A percentile compares a stretch with the other conserved stretches of the same genome.
These are phyloP conservation scores for Anodontia alba DNA, from an alignment of 2,888 invertebrate genomes.

Conservation along the genomic window DNA sequence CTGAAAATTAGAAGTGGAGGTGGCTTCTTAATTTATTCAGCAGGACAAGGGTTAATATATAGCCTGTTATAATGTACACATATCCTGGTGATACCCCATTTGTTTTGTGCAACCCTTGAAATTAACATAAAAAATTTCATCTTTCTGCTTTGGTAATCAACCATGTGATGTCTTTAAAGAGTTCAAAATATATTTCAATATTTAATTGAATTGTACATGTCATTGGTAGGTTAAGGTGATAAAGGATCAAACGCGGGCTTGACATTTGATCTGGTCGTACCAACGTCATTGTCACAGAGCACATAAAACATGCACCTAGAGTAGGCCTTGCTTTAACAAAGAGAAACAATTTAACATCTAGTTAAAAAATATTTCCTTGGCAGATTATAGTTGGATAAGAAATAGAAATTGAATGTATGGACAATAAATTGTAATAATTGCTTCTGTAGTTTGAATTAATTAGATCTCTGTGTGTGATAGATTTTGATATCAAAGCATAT, in stretches of 20 bases:
- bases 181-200: not conserved
- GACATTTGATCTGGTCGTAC: not conserved
- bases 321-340: not conserved
- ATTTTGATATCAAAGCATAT: conserved; percentile 3
- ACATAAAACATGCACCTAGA: conserved; percentile 5
- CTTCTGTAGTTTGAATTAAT: not conserved
- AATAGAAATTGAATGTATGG: conserved; percentile 1
- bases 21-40: no score
- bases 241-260: not conserved
- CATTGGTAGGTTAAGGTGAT: not conserved
- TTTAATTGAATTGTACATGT: not conserved
- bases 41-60: no score
- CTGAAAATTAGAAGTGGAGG: no score
- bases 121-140: no score
- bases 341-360: conserved; percentile 5
- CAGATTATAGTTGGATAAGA: conserved; percentile 5
- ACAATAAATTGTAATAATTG: conserved; percentile 6
- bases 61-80: no score
- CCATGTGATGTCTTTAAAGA: not conserved
- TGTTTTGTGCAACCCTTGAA: no score
- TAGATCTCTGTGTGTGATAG: not conserved
- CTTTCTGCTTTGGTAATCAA: not conserved
- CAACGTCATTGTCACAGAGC: not conserved
- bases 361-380: not conserved
- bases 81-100: no score